Conservation (phyloP, 2,113 vertebrate species). For the Vidua macroura region DNA sequence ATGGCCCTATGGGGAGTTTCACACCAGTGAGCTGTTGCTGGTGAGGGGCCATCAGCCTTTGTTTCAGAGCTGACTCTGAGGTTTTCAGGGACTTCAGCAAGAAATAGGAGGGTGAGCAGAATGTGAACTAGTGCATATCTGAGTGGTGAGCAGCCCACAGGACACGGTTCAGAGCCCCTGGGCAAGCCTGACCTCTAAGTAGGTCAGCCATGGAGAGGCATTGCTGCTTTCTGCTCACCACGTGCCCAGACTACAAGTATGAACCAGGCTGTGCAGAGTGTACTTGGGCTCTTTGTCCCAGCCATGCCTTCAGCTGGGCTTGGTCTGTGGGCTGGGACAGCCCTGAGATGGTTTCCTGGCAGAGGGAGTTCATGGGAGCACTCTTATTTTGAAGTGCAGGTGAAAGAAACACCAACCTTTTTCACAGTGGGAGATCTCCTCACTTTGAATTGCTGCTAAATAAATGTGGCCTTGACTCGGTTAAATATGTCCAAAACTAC, state of each 20-base stretch:
- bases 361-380: not conserved
- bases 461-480: not conserved
- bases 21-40: not conserved
- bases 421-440: not conserved
- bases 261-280: not conserved
- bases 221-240: not conserved
- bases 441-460: not conserved
- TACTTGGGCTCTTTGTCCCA: not conserved
- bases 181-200: not conserved
- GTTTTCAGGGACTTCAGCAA: not conserved
- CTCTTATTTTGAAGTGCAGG: not conserved
- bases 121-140: fast-evolving
- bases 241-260: not conserved
- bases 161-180: fast-evolving
- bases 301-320: not conserved
- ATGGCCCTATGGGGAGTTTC: not conserved
- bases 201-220: not conserved
- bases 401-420: not conserved
- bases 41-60: not conserved
- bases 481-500: not conserved
- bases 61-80: not conserved
- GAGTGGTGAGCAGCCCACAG: not conserved
- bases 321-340: not conserved
- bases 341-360: not conserved
- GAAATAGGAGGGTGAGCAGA: not conserved